A percentile compares a stretch with the other conserved stretches of the same genome.
These are phyloP conservation scores for Neolamprologus ventralis DNA, from an alignment of 2,113 vertebrate genomes.

Conservation along the genomic window DNA sequence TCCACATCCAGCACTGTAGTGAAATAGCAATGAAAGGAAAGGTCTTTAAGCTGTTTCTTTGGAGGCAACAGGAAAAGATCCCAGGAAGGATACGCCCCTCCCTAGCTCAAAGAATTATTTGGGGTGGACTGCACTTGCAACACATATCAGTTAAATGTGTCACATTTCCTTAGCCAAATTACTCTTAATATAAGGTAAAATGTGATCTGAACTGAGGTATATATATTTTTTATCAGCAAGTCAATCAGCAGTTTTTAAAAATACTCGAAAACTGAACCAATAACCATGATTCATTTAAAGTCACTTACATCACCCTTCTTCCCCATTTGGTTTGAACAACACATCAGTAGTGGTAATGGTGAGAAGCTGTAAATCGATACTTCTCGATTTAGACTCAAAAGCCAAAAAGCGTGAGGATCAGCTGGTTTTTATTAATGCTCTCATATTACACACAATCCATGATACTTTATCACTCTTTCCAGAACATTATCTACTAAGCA, in stretches of 20 bases:
- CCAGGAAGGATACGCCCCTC: slow-evolving; percentile 53
- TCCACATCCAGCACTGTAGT: neutral
- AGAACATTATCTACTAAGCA: neutral
- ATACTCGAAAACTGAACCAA: neutral
- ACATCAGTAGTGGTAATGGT: neutral
- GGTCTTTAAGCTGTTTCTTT: neutral
- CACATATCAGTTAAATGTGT: neutral
- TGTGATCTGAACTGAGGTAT: neutral
- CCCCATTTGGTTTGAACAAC: neutral
- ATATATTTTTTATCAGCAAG: neutral
- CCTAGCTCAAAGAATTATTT: neutral
- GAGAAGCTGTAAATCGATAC: neutral
- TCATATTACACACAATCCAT: neutral
- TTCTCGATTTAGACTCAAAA: neutral
- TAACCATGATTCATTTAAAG: neutral
- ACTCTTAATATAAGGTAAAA: neutral
- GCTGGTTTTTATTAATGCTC: neutral
- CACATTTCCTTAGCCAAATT: neutral
- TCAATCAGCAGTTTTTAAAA: neutral
- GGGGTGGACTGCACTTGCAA: neutral
- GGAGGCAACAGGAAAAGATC: slow-evolving; percentile 15
- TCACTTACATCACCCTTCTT: neutral
- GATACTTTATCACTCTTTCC: neutral
- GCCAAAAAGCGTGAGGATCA: neutral
- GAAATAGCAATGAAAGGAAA: neutral